Base-by-base conservation (phyloP, 1,140 invertebrate species). In the Lethocerus indicus region DNA sequence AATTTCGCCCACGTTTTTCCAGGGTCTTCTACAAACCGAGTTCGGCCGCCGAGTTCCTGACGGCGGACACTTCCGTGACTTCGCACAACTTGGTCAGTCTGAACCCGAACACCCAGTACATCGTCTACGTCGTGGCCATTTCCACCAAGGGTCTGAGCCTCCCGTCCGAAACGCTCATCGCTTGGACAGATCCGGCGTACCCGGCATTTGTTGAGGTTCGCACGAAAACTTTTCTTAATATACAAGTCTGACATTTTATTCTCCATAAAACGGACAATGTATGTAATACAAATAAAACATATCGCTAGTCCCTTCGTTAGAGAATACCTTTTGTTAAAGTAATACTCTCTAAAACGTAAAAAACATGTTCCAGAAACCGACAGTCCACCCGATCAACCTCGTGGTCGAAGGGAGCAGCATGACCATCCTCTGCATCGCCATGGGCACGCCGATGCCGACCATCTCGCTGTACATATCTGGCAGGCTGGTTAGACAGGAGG, bases 171-270 rank as follows among this genome's bases (percentile, higher is more conserved):
- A 86, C 81, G 0, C 63, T 88, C 2, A 69, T 87, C 39, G 82
- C 81, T 1, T 87, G 83, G 83, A 87, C 84, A 13, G 83, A 87
- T 67, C 83, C 83, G 1, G 82, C 83, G 1, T 79, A 84, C 61
- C 83, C 84, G 1, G 81, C 84, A 2, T 83, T 81, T 65, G 82
- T 87, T 21, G 83, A 87, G 73, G 82, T 84, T 63, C 66, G 58
- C 16, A 49, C 23, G 2, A 20, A 20, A 37, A 37, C 3, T 37
- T 3, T 37, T 37, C 12, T 37, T 2, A 37, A 37, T 37, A 37
- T 37, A 16, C 35, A 2, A 16, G 3, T 37, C 20, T 37, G 35
- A 37, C n/a, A 37, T 3, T 9, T 14, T 32, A 9, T 32, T 32
- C n/a, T n/a, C n/a, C n/a, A n/a, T 9, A 9, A n/a, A 9, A 32